phyloP scores from a whole-genome alignment of 2,797 vertebrate genomes.

The Rhabdomys pumilio region DNA sequence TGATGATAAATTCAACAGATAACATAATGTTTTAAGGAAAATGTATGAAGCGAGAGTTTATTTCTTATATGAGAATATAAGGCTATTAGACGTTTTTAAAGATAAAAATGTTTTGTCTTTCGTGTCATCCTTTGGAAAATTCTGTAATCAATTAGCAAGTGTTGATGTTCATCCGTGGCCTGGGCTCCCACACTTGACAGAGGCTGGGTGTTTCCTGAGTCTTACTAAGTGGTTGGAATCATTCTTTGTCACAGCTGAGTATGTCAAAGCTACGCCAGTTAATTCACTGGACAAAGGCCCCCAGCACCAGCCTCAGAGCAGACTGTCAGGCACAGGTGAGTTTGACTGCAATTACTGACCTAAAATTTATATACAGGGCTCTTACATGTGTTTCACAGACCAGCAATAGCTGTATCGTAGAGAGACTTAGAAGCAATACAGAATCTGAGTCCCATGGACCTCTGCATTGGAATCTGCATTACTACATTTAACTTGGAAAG shows the following conservation, averaged over 20 bases:
- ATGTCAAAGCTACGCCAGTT: not conserved
- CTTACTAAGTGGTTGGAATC: not conserved
- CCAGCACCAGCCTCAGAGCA: not conserved
- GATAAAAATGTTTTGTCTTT: not conserved
- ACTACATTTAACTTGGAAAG: not conserved
- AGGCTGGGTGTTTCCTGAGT: not conserved
- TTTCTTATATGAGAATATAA: not conserved
- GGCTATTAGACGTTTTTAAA: constrained; percentile 24
- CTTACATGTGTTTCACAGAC: not conserved
- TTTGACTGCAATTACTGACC: not conserved
- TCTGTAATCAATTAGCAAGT: not conserved
- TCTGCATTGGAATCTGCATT: not conserved
- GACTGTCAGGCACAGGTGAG: not conserved
- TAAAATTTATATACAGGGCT: not conserved
- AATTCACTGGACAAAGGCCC: not conserved
- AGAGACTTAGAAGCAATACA: not conserved
- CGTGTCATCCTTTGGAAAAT: not conserved
- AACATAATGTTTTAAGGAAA: constrained; percentile 26
- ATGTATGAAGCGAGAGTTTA: constrained; percentile 29
- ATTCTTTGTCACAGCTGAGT: not conserved
- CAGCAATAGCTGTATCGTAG: too few species aligned
- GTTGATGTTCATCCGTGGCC: not conserved
- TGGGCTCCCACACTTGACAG: not conserved
- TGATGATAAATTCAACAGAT: not conserved
- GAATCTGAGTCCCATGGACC: not conserved